A percentile compares a stretch with the other conserved stretches of the same genome.
Evolutionary conservation across 2,113 vertebrate genomes (phyloP).

Genomic region (Onychostruthus taczanowskii): DNA sequence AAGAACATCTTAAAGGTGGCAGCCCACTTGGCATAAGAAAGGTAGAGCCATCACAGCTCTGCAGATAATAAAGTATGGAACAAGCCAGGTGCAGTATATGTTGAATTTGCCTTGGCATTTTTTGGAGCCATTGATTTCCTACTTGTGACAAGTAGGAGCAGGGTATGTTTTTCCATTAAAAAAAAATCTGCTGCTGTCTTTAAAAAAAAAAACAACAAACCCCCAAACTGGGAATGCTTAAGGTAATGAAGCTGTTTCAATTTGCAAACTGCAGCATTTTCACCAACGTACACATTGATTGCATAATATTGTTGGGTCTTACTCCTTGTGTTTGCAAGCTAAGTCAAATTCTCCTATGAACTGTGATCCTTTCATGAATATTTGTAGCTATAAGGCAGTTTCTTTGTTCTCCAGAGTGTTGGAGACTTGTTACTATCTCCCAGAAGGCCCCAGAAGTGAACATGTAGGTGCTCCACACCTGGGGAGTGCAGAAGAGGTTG

Average conservation of each 20-base stretch:
- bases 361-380: neutral
- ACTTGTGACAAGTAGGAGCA: neutral
- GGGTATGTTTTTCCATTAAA: neutral
- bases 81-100: fast-evolving
- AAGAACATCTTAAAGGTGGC: neutral
- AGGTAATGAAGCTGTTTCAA: neutral
- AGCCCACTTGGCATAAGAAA: neutral
- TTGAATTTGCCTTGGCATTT: neutral
- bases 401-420: neutral
- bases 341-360: neutral
- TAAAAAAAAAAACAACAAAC: neutral
- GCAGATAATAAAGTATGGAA: neutral
- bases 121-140: neutral
- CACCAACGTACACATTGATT: neutral
- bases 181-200: neutral
- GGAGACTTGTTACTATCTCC: neutral
- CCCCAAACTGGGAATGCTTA: fast-evolving
- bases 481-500: fast-evolving
- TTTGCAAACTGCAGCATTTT: neutral
- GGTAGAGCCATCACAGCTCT: neutral
- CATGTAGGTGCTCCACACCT: fast-evolving
- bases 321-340: neutral
- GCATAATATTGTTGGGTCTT: neutral
- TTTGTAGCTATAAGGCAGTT: neutral
- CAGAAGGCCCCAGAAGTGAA: neutral